phyloP scores from a whole-genome alignment of 2,797 vertebrate genomes.

The Catostomus latipinnis region DNA sequence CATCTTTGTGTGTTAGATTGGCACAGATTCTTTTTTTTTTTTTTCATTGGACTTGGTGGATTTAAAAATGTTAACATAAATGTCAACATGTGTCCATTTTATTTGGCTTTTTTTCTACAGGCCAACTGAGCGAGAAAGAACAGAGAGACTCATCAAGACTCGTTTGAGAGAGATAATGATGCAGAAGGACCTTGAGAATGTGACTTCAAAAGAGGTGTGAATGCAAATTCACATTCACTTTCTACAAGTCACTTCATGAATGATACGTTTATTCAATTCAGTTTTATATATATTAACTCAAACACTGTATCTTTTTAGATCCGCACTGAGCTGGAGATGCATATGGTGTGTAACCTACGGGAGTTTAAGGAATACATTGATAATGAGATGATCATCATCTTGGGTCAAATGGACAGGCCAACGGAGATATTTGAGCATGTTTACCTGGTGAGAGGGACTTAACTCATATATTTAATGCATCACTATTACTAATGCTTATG shows the following conservation, averaged over 20 bases:
- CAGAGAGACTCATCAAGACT: slow-evolving; percentile 91
- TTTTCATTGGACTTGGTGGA: not conserved
- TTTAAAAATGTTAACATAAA: not conserved
- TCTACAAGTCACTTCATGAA: not conserved
- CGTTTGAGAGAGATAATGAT: slow-evolving; percentile 98
- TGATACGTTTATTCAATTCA: not conserved
- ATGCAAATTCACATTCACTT: not conserved
- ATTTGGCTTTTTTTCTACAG: slow-evolving; percentile 66
- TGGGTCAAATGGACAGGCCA: slow-evolving; percentile 98
- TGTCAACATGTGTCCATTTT: not conserved
- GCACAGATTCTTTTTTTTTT: not conserved
- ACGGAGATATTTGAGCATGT: slow-evolving; percentile 98
- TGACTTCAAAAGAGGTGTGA: slow-evolving; percentile 95
- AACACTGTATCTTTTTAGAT: slow-evolving; percentile 77
- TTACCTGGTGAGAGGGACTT: slow-evolving; percentile 84
- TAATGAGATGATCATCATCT: slow-evolving; percentile 97
- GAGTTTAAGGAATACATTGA: slow-evolving; percentile 99
- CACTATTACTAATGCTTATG: too few species aligned
- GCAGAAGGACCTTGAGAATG: slow-evolving; percentile 98
- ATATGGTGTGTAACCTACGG: slow-evolving; percentile 95
- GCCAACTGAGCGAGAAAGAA: slow-evolving; percentile 94
- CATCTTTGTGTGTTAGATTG: not conserved
- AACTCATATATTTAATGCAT: not conserved
- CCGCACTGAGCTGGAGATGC: slow-evolving; percentile 96
- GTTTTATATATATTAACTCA: not conserved